phyloP scores from a whole-genome alignment of 1,140 invertebrate genomes.

The Dendrolimus punctatus region DNA sequence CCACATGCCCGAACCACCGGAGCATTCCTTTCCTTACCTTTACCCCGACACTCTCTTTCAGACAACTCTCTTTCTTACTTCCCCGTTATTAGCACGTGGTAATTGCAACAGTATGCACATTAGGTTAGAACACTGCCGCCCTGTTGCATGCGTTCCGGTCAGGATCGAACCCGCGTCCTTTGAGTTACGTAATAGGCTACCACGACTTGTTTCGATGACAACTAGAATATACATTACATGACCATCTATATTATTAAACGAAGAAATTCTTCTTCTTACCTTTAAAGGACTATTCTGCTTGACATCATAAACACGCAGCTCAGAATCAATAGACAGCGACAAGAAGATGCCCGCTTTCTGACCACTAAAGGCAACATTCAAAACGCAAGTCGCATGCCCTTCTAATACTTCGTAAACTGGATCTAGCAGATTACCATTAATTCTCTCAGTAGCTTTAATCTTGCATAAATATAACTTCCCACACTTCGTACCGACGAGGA shows the following conservation, averaged over 20 bases:
- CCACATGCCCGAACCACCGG: too few species aligned
- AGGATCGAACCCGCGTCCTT: too few species aligned
- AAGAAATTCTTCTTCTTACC: conserved; percentile 18
- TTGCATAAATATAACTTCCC: conserved; percentile 43
- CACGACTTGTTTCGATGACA: too few species aligned
- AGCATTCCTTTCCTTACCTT: too few species aligned
- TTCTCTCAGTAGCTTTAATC: conserved; percentile 15
- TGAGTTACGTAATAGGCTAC: too few species aligned
- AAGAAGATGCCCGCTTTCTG: conserved; percentile 44
- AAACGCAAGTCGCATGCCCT: conserved; percentile 33
- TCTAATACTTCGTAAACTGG: conserved; percentile 43
- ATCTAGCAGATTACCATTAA: conserved; percentile 19
- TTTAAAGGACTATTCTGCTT: conserved; percentile 38
- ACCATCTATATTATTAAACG: not conserved
- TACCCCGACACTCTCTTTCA: too few species aligned
- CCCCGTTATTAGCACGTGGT: too few species aligned
- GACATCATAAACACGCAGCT: conserved; percentile 46
- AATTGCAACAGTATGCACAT: too few species aligned
- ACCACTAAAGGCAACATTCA: conserved; percentile 41
- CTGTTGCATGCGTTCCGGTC: too few species aligned
- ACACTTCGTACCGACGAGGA: conserved; percentile 39
- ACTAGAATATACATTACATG: not conserved
- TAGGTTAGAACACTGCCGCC: too few species aligned
- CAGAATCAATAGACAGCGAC: conserved; percentile 49
- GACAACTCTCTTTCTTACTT: too few species aligned